Conservation (phyloP, 2,797 vertebrate species). For the Denticeps clupeoides region DNA sequence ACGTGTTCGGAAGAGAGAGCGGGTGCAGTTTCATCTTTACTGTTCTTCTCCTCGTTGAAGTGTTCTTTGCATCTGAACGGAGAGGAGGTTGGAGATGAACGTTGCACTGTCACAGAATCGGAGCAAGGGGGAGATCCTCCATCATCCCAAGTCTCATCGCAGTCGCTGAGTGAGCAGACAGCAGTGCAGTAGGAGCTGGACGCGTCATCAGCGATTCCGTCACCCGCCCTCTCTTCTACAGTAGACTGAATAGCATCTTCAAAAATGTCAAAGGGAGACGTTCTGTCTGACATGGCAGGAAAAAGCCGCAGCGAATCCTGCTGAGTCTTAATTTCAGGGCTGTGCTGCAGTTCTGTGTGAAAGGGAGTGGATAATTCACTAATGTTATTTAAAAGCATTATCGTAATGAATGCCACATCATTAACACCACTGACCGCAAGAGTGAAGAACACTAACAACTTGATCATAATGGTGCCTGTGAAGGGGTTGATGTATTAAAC, state of each 20-base stretch:
- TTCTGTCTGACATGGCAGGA: constrained; percentile 9
- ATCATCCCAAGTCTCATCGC: constrained; percentile 18
- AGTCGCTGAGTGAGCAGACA: constrained; percentile 30
- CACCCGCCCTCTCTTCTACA: no score
- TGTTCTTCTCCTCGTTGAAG: no score
- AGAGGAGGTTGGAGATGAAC: no score
- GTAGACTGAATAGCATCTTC: constrained; percentile 2
- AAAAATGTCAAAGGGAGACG: constrained; percentile 5
- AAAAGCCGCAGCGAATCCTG: background rate
- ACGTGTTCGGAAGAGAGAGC: background rate
- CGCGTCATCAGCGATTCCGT: constrained; percentile 25
- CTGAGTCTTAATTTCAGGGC: background rate
- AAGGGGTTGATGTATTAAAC: no score
- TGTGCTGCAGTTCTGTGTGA: background rate
- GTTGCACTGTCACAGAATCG: no score
- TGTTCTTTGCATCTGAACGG: no score
- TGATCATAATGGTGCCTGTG: no score
- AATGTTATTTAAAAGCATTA: no score
- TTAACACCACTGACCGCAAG: no score
- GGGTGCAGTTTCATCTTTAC: background rate
- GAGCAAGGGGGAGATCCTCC: background rate
- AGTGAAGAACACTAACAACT: no score
- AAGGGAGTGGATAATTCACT: no score
- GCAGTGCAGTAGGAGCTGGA: constrained; percentile 32
- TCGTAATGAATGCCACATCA: no score